phyloP scores from a whole-genome alignment of 1,140 invertebrate species.

The Zaprionus tsacasi region DNA sequence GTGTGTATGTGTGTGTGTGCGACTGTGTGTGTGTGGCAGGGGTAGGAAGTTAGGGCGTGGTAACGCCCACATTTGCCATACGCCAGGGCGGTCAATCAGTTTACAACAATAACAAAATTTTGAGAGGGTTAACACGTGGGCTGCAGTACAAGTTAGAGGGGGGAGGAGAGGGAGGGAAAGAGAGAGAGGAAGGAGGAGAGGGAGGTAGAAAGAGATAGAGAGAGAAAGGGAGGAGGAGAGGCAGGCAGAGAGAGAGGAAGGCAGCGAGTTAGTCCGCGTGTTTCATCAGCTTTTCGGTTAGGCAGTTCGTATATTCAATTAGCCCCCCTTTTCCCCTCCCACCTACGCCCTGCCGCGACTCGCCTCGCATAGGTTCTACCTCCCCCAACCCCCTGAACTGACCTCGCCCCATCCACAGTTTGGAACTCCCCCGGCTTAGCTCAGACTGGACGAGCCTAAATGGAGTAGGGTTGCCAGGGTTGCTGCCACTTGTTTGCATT shows the following conservation, averaged over 20 bases:
- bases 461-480: constrained; percentile 6
- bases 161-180: background rate
- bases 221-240: background rate
- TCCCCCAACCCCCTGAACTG: background rate
- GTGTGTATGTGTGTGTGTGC: background rate
- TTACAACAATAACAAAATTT: constrained; percentile 69
- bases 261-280: no score
- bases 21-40: no score
- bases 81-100: constrained; percentile 61
- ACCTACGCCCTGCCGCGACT: background rate
- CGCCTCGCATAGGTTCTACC: background rate
- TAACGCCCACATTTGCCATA: constrained; percentile 20
- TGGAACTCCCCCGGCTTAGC: background rate
- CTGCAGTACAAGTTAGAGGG: constrained; percentile 8
- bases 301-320: constrained; percentile 79
- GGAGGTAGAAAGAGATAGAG: no score
- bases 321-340: no score
- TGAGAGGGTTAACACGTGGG: constrained; percentile 79
- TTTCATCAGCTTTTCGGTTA: constrained; percentile 38
- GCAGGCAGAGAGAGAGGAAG: no score
- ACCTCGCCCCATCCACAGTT: background rate
- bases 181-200: background rate
- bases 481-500: constrained; percentile 73
- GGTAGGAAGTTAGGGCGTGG: background rate
- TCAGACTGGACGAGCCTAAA: background rate